Evolutionary conservation across 1,140 invertebrate genomes (phyloP), one percentile per base, ranked within the genome.

Genomic region (Drosophila lowei): DNA sequence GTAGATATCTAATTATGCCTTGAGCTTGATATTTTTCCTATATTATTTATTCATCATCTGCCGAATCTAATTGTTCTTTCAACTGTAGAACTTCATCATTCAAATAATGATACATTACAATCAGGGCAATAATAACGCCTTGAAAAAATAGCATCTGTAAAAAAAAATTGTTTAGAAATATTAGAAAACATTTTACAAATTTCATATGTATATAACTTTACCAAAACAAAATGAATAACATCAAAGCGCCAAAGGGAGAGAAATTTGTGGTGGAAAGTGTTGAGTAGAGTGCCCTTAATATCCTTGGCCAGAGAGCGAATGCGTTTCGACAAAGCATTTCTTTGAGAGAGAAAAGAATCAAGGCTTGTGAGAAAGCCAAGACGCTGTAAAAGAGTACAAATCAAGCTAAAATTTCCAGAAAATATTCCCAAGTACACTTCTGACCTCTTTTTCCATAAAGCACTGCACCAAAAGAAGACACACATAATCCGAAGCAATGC

Each of bases 401-500:
- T 28, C 44, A 42, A 38, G 13, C 21, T 8, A 0, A 1, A 0
- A 16, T 5, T 44, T 28, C 2, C 8, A 41, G 25, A 6, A 1
- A 34, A 18, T 21, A 25, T 15, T 15, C 8, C 8, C 13, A 13
- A 43, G 5, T 15, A 30, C 1, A 8, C 8, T 7, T 59, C 46
- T 46, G 59, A 90, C 89, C 60, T 80, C 52, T 52, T 75, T 77
- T 25, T 76, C 50, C 44, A 88, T 57, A 1, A 44, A 41, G 1
- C 6, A 38, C 13, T 81, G 64, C 1, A 74, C 50, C 7, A 65
- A 3, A 21, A 86, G 56, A 2, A 90, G 21, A 25, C 79, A 72
- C 0, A 56, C 2, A 50, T 90, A 90, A 55, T 90, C 89, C 34
- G 77, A 77, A 4, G 60, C 57, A 16, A 90, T 90, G 25, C 77